phyloP scores from a whole-genome alignment of 2,888 invertebrate genomes.

The Melipona beecheii region DNA sequence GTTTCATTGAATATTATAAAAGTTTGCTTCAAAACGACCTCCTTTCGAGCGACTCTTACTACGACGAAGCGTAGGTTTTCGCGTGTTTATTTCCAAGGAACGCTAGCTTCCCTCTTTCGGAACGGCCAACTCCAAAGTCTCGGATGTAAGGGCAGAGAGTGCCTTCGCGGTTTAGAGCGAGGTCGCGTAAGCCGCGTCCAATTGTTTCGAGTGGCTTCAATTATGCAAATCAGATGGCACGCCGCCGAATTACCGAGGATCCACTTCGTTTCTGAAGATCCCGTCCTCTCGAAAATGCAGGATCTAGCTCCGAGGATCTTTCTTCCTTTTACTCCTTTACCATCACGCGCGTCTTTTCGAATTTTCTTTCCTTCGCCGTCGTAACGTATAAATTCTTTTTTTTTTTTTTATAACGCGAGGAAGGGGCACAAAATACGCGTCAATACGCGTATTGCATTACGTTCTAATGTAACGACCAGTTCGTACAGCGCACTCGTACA shows the following conservation, averaged over 20 bases:
- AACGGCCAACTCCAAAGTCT: conserved; percentile 41
- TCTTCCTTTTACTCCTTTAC: neutral
- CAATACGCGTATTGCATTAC: neutral
- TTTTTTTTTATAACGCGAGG: no score
- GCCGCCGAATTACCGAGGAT: conserved; percentile 67
- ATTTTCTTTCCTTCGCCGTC: no score
- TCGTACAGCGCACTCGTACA: neutral
- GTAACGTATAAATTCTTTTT: no score
- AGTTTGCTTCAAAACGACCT: neutral
- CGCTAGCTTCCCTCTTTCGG: conserved; percentile 28
- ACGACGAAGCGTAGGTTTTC: conserved; percentile 6
- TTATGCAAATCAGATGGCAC: conserved; percentile 78
- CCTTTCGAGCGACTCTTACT: neutral
- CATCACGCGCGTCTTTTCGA: neutral
- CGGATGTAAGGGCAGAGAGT: conserved; percentile 59
- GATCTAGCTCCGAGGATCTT: neutral
- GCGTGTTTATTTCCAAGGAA: conserved; percentile 36
- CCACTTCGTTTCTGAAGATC: conserved; percentile 67
- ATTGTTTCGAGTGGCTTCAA: conserved; percentile 80
- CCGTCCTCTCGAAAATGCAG: conserved; percentile 59
- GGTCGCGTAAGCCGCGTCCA: conserved; percentile 73
- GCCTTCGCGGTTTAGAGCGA: conserved; percentile 46
- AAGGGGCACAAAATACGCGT: no score
- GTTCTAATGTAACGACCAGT: neutral
- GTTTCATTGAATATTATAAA: neutral